phyloP scores from a whole-genome alignment of 2,113 vertebrate genomes.

The Vulpes lagopus region DNA sequence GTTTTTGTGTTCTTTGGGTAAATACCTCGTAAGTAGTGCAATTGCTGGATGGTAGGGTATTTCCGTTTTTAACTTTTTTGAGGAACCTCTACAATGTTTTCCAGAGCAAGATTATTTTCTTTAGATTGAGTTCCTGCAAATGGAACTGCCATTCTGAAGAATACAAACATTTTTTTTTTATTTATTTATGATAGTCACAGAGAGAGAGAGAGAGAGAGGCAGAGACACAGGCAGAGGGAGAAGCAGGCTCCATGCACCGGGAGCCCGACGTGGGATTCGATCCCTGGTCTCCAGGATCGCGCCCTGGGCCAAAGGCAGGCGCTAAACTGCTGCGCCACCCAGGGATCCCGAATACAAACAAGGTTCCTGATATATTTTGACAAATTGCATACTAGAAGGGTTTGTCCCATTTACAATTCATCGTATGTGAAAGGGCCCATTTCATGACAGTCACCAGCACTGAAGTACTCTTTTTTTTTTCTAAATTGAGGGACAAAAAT shows the following conservation, averaged over 20 bases:
- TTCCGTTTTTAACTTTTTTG: not conserved
- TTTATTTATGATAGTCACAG: too few species aligned
- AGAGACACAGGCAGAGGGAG: too few species aligned
- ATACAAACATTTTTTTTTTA: not conserved
- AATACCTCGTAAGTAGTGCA: not conserved
- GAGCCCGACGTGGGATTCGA: too few species aligned
- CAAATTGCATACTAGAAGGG: not conserved
- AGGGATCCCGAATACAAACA: too few species aligned
- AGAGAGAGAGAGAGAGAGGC: too few species aligned
- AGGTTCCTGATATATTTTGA: not conserved
- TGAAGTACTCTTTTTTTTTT: not conserved
- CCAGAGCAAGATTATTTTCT: not conserved
- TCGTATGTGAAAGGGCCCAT: not conserved
- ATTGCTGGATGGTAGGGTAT: not conserved
- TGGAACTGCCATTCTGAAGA: not conserved
- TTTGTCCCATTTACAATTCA: not conserved
- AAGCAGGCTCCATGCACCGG: too few species aligned
- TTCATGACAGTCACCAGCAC: not conserved
- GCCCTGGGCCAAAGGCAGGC: too few species aligned
- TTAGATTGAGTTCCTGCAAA: not conserved
- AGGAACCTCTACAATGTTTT: not conserved
- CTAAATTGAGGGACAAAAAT: not conserved
- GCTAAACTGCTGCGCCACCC: too few species aligned
- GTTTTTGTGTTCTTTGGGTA: not conserved
- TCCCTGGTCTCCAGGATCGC: too few species aligned